phyloP scores from a whole-genome alignment of 2,888 invertebrate genomes.

The Phrixothrix hirtus region DNA sequence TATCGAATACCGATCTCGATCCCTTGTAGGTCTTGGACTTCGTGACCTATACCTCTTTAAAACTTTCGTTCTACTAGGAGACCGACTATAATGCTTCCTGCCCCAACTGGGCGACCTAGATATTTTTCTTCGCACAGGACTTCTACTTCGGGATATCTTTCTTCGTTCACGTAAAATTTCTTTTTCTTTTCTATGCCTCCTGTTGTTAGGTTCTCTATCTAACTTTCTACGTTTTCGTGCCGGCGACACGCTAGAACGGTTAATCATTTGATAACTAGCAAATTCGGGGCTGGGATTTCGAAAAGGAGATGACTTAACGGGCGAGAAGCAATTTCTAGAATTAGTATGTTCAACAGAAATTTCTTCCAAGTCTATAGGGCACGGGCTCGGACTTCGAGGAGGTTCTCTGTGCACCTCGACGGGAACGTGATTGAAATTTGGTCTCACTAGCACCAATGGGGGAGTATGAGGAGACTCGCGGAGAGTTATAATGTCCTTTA shows the following conservation, averaged over 20 bases:
- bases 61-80: constrained; percentile 50
- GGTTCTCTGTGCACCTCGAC: constrained; percentile 35
- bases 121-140: constrained; percentile 61
- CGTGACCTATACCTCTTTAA: constrained; percentile 59
- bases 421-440: constrained; percentile 19
- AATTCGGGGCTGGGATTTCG: constrained; percentile 51
- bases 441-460: constrained; percentile 15
- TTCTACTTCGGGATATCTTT: constrained; percentile 64
- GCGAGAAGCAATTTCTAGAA: constrained; percentile 34
- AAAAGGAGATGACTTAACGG: constrained; percentile 47
- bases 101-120: constrained; percentile 57
- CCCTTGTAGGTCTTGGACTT: constrained; percentile 52
- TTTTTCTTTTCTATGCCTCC: constrained; percentile 58
- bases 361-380: constrained; percentile 46
- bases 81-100: constrained; percentile 57
- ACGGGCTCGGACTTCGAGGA: constrained; percentile 27
- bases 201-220: constrained; percentile 54
- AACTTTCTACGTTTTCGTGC: constrained; percentile 52
- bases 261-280: constrained; percentile 39
- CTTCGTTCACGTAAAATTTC: constrained; percentile 55
- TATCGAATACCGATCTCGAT: constrained; percentile 34
- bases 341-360: constrained; percentile 24
- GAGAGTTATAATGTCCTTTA: constrained; percentile 38
- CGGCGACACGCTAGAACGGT: constrained; percentile 48
- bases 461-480: constrained; percentile 73